phyloP scores from a whole-genome alignment of 1,140 invertebrate genomes.

The Megalopta genalis region DNA sequence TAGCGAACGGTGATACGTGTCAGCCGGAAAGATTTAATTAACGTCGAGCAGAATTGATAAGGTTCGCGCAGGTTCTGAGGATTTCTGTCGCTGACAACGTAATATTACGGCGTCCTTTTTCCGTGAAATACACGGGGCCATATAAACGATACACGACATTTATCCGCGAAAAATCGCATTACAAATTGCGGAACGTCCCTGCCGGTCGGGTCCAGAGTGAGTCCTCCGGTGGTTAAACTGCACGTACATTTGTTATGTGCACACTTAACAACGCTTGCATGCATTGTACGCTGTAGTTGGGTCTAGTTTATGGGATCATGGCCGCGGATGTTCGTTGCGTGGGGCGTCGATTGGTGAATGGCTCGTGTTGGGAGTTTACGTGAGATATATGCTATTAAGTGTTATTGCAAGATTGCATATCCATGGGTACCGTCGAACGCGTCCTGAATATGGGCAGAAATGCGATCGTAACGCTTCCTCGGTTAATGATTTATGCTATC shows the following conservation, averaged over 20 bases:
- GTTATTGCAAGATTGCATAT: slow-evolving; percentile 1
- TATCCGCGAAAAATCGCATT: slow-evolving; percentile 31
- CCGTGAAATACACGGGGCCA: neutral
- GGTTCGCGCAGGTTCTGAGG: neutral
- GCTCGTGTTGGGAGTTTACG: slow-evolving; percentile 21
- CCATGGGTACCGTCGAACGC: neutral
- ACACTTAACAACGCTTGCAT: slow-evolving; percentile 35
- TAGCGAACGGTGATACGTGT: neutral
- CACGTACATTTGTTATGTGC: slow-evolving; percentile 34
- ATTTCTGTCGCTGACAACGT: slow-evolving; percentile 3
- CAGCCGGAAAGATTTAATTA: no score
- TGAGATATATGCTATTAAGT: slow-evolving; percentile 7
- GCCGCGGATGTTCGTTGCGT: slow-evolving; percentile 17
- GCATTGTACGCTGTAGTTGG: slow-evolving; percentile 17
- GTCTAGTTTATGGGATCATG: slow-evolving; percentile 28
- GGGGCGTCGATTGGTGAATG: slow-evolving; percentile 24
- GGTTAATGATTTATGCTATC: neutral
- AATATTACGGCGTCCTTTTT: neutral
- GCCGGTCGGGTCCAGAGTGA: slow-evolving; percentile 24
- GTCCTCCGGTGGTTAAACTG: slow-evolving; percentile 36
- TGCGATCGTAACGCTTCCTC: neutral
- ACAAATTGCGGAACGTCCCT: slow-evolving; percentile 41
- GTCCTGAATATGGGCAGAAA: neutral
- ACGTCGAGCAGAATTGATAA: no score
- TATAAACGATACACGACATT: slow-evolving; percentile 26